Evolutionary conservation across 64 coral and sea anemone genomes (phyloP), one percentile per base, ranked within the genome.

Genomic region (Dendrophyllia cribrosa): DNA sequence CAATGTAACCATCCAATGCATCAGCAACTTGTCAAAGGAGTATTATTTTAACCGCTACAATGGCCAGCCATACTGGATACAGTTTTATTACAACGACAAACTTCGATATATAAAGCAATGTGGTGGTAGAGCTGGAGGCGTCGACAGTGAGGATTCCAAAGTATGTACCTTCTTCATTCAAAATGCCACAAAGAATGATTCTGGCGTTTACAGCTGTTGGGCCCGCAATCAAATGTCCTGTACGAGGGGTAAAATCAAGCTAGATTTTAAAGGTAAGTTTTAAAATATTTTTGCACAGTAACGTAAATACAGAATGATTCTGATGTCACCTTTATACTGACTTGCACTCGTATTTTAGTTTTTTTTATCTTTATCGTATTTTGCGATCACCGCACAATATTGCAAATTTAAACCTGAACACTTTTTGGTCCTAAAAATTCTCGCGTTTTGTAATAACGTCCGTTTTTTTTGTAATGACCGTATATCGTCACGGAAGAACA

Each of bases 111-210:
- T 70, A 70, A 26, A 70, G 9, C 5, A 22, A 7, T 78, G 76
- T 20, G 21, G 51, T 4, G 51, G 76, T 48, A 9, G 67, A 22
- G 9, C 17, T 9, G 34, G 34, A 34, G 34, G 34, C 34, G 11
- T 1, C 3, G 67, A 70, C 23, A 77, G 21, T 6, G 51, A 12
- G 24, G 21, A 78, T 34, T 15, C 51, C 8, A 58, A 58, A 34
- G 47, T 51, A 4, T 78, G 76, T 4, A 58, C 21, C 9, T 25
- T 58, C 58, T 9, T 78, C 12, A 78, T 78, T 25, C 51, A 58
- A 24, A 78, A 78, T 78, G 76, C 76, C 20, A 58, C 21, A 58
- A 58, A 59, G 23, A 78, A 20, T 9, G 3, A 78, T 58, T 78
- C 76, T 58, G 76, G 76, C 11, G 15, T 15, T 58, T 78, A 58